Conservation (phyloP, 2,113 vertebrate species). For the Seriola dumerili region DNA sequence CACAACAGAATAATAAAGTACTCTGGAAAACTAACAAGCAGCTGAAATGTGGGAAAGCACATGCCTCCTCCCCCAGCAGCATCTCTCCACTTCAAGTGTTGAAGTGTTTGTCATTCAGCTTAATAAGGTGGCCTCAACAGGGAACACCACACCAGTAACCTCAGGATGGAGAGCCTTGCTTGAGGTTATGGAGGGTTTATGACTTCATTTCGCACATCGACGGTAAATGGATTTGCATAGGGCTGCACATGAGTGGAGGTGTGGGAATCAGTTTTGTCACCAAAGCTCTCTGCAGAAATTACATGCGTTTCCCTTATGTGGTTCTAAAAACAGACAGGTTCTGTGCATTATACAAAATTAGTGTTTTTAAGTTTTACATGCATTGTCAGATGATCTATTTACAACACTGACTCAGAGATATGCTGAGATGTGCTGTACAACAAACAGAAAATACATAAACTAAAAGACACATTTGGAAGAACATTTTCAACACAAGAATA, state of each 20-base stretch:
- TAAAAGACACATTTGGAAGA: too few species aligned
- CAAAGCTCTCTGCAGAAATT: constrained; percentile 17
- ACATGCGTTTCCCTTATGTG: not conserved
- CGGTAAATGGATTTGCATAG: constrained; percentile 50
- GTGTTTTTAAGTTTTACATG: constrained; percentile 4
- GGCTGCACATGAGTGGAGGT: constrained; percentile 12
- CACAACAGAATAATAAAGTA: constrained; percentile 47
- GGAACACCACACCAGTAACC: constrained; percentile 58
- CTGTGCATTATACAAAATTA: not conserved
- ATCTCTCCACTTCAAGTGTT: constrained; percentile 61
- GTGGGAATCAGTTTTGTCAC: constrained; percentile 40
- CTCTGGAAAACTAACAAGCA: constrained; percentile 60
- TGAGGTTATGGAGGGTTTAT: constrained; percentile 56
- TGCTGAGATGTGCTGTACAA: not conserved
- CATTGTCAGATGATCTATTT: not conserved
- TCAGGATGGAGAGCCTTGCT: constrained; percentile 50
- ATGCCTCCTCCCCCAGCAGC: constrained; percentile 39
- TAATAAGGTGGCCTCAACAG: constrained; percentile 70
- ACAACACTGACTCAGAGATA: not conserved
- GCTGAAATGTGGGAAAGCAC: constrained; percentile 57
- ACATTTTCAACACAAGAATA: too few species aligned
- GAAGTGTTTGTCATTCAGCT: constrained; percentile 75
- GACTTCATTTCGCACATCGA: constrained; percentile 44
- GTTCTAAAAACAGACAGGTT: not conserved
- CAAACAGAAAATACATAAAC: not conserved